Conservation (phyloP, 2,797 vertebrate genomes). For the Poecile montanus region DNA sequence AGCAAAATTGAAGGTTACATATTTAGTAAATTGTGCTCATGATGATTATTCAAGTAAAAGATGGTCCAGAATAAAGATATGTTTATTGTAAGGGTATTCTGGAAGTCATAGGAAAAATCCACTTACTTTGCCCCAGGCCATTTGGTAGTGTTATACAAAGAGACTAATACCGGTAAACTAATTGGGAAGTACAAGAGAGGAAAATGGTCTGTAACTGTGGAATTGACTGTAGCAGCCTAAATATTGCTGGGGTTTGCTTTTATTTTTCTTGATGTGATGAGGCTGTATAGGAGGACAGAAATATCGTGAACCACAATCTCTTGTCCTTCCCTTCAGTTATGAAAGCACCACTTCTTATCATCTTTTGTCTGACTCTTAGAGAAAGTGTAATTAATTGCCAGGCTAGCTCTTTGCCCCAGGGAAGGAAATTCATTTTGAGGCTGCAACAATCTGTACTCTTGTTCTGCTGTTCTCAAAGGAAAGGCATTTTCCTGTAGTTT, state of each 20-base stretch:
- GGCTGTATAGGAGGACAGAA: neutral
- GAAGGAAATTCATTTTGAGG: slow-evolving; percentile 39
- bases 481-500: slow-evolving; percentile 32
- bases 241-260: neutral
- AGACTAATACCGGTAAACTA: neutral
- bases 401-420: neutral
- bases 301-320: neutral
- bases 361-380: slow-evolving; percentile 24
- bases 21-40: neutral
- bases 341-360: neutral
- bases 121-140: neutral
- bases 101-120: neutral
- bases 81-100: neutral
- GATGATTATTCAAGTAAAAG: neutral
- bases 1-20: neutral
- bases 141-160: neutral
- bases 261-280: neutral
- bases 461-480: slow-evolving; percentile 34
- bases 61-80: neutral
- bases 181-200: neutral
- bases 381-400: slow-evolving; percentile 57
- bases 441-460: slow-evolving; percentile 29
- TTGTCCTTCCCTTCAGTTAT: neutral
- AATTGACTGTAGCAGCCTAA: neutral
- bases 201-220: neutral